Evolutionary conservation across 1,140 invertebrate genomes (phyloP).

Genomic region (Hetaerina americana): DNA sequence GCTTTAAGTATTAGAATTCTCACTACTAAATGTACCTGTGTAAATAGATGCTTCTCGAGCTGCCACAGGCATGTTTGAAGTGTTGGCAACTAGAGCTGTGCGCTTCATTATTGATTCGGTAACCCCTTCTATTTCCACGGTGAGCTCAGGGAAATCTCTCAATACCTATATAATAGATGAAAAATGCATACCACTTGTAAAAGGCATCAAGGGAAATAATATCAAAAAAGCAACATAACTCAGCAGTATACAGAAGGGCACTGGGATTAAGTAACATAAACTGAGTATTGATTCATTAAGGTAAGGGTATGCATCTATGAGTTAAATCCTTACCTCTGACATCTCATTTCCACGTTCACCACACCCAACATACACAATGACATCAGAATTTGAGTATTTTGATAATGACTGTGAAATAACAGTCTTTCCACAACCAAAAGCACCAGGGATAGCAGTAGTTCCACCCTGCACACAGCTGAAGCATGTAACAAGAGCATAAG

Average conservation of each 20-base stretch:
- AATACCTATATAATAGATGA: slow-evolving; percentile 53
- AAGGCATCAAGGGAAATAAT: too few relatives aligned
- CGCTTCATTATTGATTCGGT: slow-evolving; percentile 99
- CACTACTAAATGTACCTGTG: slow-evolving; percentile 48
- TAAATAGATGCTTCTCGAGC: slow-evolving; percentile 99
- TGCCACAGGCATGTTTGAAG: slow-evolving; percentile 99
- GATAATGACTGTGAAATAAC: slow-evolving; percentile 98
- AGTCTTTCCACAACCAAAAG: slow-evolving; percentile 98
- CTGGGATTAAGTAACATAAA: too few relatives aligned
- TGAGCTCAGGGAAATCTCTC: slow-evolving; percentile 95
- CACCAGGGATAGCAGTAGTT: slow-evolving; percentile 97
- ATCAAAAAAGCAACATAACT: too few relatives aligned
- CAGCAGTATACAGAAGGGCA: too few relatives aligned
- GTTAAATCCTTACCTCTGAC: slow-evolving; percentile 56
- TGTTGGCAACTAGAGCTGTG: slow-evolving; percentile 97
- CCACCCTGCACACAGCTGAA: slow-evolving; percentile 91
- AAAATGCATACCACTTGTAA: neutral
- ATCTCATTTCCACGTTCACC: slow-evolving; percentile 81
- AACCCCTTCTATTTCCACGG: slow-evolving; percentile 90
- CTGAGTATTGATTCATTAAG: too few relatives aligned
- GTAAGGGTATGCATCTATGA: neutral
- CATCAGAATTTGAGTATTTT: slow-evolving; percentile 99
- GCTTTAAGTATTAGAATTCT: neutral
- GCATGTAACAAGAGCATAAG: slow-evolving; percentile 9
- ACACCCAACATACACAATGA: slow-evolving; percentile 98